Conservation (phyloP, 2,797 vertebrate genomes). For the Strix occidentalis region DNA sequence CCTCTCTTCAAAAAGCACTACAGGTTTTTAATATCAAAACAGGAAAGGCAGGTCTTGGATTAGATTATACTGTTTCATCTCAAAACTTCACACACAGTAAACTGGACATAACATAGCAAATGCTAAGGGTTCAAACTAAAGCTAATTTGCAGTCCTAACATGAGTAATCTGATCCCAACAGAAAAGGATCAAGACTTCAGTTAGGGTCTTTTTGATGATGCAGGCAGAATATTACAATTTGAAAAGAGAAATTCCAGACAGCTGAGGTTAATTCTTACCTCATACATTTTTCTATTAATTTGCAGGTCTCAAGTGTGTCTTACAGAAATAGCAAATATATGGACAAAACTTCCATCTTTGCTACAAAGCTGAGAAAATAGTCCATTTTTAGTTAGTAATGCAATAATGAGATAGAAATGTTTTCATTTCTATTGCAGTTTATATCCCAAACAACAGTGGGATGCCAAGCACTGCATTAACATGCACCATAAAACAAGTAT, state of each 20-base stretch:
- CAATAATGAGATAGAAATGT: neutral
- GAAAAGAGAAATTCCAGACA: neutral
- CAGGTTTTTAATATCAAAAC: neutral
- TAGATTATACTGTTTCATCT: neutral
- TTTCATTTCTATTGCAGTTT: neutral
- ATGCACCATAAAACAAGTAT: neutral
- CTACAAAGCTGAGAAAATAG: neutral
- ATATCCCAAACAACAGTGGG: neutral
- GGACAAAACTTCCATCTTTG: neutral
- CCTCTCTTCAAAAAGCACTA: neutral
- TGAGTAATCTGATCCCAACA: neutral
- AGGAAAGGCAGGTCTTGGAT: neutral
- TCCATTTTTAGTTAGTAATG: neutral
- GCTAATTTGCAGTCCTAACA: neutral
- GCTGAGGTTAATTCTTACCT: neutral
- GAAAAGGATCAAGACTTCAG: neutral
- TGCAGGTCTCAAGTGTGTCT: neutral
- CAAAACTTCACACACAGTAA: neutral
- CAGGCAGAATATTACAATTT: neutral
- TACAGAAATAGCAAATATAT: neutral
- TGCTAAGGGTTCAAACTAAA: neutral
- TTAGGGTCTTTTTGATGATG: neutral
- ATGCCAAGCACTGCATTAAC: neutral
- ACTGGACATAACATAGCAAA: neutral
- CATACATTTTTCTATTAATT: neutral